phyloP scores from a whole-genome alignment of 2,888 invertebrate species.

The Macaria liturata region DNA sequence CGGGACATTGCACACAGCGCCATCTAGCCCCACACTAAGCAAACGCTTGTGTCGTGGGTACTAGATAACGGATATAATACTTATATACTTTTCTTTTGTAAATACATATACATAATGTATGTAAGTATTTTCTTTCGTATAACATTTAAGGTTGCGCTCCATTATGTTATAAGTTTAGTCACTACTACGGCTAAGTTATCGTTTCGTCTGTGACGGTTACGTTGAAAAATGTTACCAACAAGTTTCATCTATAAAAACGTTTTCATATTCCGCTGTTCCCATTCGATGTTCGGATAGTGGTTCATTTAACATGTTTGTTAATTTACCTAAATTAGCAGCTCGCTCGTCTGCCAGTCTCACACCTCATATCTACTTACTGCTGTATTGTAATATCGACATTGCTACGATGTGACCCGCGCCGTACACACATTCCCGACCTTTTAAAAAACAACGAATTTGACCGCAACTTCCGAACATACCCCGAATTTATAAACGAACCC shows the following conservation, averaged over 20 bases:
- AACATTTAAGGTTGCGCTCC: no score
- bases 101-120: no score
- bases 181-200: no score
- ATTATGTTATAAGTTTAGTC: no score
- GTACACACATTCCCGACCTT: constrained; percentile 3
- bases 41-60: no score
- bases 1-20: no score
- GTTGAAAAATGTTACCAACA: no score
- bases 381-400: constrained; percentile 1
- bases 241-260: not conserved
- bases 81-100: no score
- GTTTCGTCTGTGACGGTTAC: no score
- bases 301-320: constrained; percentile 35
- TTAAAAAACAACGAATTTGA: not conserved
- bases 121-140: no score
- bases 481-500: constrained; percentile 13
- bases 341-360: constrained; percentile 14
- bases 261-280: constrained; percentile 8
- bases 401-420: constrained; percentile 14
- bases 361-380: constrained; percentile 13
- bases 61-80: no score
- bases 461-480: not conserved
- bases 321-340: constrained; percentile 43
- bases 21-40: no score
- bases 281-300: constrained; percentile 32